Base-by-base conservation (phyloP, 37 sponge, comb jelly and placozoan species). In the Eunapius fragilis region DNA sequence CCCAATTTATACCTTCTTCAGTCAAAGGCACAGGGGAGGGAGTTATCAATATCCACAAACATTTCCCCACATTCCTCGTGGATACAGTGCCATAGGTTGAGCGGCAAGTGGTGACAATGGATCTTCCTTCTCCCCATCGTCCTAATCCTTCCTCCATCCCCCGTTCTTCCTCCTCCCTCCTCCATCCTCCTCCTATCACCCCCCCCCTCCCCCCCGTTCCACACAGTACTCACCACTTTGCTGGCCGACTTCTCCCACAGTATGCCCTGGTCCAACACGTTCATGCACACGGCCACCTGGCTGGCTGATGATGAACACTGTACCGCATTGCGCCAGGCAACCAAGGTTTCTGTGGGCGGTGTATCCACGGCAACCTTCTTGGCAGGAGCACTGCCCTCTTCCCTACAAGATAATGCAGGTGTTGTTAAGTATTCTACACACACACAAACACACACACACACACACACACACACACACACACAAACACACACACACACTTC, bases 181-280 rank as follows among this genome's bases (percentile, higher is more conserved):
- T 10, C 6, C 71, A 12, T 13, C 71, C 26, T 71, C 26, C 71
- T 71, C 26, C 71, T 6, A 7, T 71, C 26, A 4, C 11, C 71
- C 11, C 71, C 30, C 28, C 9, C 47, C 9, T 45, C 47, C 47
- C 47, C 47, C 9, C 47, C 47, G 4, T 9, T 9, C 47, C 47
- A 4, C 47, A 11, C 47, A 58, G 24, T 5, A 70, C 96, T 84
- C 36, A 95, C 96, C 82, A 95, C 96, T 41, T 95, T 95, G 79
- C 89, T 88, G 70, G 87, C 79, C 33, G 92, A 90, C 84, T 98
- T 98, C 86, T 98, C 98, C 98, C 98, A 98, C 33, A 92, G 90
- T 33, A 98, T 91, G 76, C 80, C 89, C 23, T 74, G 68, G 69
- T 93, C 89, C 68, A 98, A 82, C 76, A 89, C 85, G 28, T 31